Evolutionary conservation across 2,113 vertebrate genomes (phyloP).

Genomic region (Cynoglossus semilaevis): DNA sequence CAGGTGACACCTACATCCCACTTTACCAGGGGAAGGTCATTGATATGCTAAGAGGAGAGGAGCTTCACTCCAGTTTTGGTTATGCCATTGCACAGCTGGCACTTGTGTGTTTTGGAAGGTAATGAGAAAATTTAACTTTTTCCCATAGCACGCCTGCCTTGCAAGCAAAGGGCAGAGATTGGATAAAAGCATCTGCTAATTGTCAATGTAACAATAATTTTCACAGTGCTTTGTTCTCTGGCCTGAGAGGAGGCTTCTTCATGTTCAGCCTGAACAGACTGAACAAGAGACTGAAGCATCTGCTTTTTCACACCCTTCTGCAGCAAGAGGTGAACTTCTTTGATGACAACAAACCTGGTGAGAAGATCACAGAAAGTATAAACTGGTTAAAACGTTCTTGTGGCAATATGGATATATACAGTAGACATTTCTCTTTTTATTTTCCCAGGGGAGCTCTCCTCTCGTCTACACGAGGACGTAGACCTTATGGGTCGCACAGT

Average conservation of each 20-base stretch:
- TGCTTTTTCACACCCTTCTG: constrained; percentile 70
- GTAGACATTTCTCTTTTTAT: not conserved
- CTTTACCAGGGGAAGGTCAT: constrained; percentile 78
- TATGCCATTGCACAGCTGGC: constrained; percentile 68
- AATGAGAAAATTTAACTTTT: constrained; percentile 24
- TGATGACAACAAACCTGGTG: constrained; percentile 72
- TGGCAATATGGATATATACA: not conserved
- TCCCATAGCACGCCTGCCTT: not conserved
- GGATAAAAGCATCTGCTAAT: not conserved
- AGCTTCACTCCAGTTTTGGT: constrained; percentile 52
- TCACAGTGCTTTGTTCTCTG: constrained; percentile 66
- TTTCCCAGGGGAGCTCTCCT: constrained; percentile 76
- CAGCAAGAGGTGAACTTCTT: constrained; percentile 77
- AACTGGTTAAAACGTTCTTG: not conserved
- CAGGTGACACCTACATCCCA: constrained; percentile 75
- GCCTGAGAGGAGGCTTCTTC: constrained; percentile 71
- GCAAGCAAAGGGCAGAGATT: not conserved
- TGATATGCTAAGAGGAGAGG: constrained; percentile 75
- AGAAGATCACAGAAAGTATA: constrained; percentile 5
- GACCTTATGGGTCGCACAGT: constrained; percentile 80
- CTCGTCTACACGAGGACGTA: constrained; percentile 80
- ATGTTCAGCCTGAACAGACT: constrained; percentile 67
- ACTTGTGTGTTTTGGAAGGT: constrained; percentile 80
- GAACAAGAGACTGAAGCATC: constrained; percentile 70
- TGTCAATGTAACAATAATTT: not conserved